Conservation (phyloP, 2,113 vertebrate genomes). For the Crotalus helleri region DNA sequence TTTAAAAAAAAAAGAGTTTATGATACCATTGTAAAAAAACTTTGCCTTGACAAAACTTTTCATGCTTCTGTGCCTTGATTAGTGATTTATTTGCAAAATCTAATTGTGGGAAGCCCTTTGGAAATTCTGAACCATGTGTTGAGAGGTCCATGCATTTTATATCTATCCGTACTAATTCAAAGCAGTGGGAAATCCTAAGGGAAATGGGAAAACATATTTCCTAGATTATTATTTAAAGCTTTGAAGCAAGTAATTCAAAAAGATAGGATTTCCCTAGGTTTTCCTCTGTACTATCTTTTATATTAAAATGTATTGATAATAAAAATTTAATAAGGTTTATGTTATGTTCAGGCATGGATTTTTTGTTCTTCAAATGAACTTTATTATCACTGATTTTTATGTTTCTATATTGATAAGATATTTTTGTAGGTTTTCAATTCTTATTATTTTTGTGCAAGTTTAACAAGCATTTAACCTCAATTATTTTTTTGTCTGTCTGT, state of each 20-base stretch:
- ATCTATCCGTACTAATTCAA: conserved; percentile 54
- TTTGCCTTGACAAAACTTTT: conserved; percentile 32
- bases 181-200: conserved; percentile 43
- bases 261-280: conserved; percentile 4
- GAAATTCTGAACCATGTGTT: conserved; percentile 43
- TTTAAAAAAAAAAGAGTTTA: conserved; percentile 23
- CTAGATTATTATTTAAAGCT: neutral
- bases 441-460: conserved; percentile 43
- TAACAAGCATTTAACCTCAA: conserved; percentile 28
- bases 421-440: conserved; percentile 2
- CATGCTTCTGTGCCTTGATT: conserved; percentile 33
- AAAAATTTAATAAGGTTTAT: conserved; percentile 27
- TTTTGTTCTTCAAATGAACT: conserved; percentile 37
- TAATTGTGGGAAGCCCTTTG: conserved; percentile 31
- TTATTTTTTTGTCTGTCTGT: neutral
- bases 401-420: conserved; percentile 36
- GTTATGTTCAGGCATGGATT: conserved; percentile 36
- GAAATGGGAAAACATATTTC: conserved; percentile 6
- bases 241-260: conserved; percentile 23
- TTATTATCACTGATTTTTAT: conserved; percentile 24
- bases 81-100: conserved; percentile 56
- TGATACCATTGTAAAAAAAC: conserved; percentile 30
- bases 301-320: conserved; percentile 29
- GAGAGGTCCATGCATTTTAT: conserved; percentile 55
- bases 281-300: neutral